These are phyloP conservation scores for Dryobates pubescens DNA, from an alignment of 2,797 vertebrate genomes.

Conservation along the genomic window DNA sequence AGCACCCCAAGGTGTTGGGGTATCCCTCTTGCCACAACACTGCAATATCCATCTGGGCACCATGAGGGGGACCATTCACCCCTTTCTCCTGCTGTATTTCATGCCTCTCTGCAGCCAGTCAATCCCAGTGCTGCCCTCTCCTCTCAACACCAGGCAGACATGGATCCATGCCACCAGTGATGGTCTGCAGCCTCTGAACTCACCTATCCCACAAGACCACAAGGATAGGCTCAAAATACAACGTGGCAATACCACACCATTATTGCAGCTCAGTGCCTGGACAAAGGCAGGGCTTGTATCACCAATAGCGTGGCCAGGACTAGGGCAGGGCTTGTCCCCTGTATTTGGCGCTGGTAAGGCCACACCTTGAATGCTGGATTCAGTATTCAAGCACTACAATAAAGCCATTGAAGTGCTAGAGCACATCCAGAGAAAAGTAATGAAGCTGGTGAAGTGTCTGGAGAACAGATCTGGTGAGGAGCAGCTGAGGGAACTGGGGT, in stretches of 20 bases:
- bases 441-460: too few relatives aligned
- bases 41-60: not conserved
- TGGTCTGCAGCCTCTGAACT: accelerated
- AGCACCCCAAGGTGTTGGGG: not conserved
- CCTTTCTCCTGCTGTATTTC: not conserved
- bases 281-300: not conserved
- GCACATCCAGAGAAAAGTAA: too few relatives aligned
- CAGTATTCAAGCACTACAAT: too few relatives aligned
- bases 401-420: too few relatives aligned
- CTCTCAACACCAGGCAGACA: not conserved
- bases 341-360: too few relatives aligned
- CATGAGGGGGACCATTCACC: not conserved
- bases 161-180: not conserved
- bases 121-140: accelerated
- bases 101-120: not conserved
- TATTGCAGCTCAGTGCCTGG: not conserved
- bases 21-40: not conserved
- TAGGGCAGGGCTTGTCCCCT: too few relatives aligned
- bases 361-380: too few relatives aligned
- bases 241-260: not conserved
- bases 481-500: not conserved
- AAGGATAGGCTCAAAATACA: not conserved
- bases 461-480: too few relatives aligned
- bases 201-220: not conserved
- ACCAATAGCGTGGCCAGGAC: not conserved